Base-by-base conservation (phyloP, 2,113 vertebrate species). In the Papio anubis region DNA sequence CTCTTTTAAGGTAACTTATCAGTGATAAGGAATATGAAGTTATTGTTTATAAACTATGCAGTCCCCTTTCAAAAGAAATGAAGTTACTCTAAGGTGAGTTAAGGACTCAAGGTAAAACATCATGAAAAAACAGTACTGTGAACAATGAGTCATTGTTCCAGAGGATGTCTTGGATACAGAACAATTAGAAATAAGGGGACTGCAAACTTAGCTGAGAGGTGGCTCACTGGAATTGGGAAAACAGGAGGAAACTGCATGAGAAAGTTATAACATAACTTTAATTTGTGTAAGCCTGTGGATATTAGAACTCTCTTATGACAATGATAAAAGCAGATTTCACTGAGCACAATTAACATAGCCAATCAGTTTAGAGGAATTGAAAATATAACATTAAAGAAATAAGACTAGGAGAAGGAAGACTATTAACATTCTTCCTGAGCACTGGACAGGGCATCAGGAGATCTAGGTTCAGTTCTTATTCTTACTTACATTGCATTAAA, bases 101-200 rank as follows among this genome's bases (percentile, higher is more conserved):
- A 57, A 97, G 96, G 94, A 97, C 90, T 93, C 84, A n/a, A 91
- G 82, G 90, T 97, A 96, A 92, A 96, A 97, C 70, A 95, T 76
- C n/a, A 85, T 97, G 59, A 73, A 68, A 97, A 97, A 98, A 70
- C 13, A 92, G 75, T 64, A 18, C 90, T 83, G 38, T n/a, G 90
- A 97, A 98, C 90, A 97, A 93, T 97, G 90, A 97, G 81, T 93
- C 95, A 90, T 96, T 97, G 92, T 97, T 98, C 94, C 93, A 94
- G 81, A 96, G 64, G 72, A 94, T 79, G 52, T 96, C 93, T 94
- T 97, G 90, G 94, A 92, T 96, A 82, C 35, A 78, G 92, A 97
- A 95, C 94, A 97, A 90, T 97, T 95, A 97, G 40, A 96, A 96
- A 38, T 64, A 86, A 73, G 38, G 95, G 57, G 84, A 88, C 68